phyloP scores from a whole-genome alignment of 2,113 vertebrate genomes.

The Pelvicachromis taeniatus region DNA sequence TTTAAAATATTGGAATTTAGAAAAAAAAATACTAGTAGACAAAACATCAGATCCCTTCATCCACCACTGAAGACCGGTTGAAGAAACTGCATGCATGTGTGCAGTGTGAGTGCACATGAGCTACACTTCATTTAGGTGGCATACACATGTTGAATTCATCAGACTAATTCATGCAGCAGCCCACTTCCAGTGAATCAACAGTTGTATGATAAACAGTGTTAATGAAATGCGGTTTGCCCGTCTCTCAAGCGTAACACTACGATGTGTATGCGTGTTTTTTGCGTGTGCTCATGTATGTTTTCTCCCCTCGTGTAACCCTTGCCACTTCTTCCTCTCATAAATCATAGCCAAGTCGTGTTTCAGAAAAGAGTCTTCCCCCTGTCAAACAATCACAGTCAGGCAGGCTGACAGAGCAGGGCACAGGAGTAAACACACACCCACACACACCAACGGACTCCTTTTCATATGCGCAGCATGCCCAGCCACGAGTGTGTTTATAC shows the following conservation, averaged over 20 bases:
- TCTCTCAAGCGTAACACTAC: background rate
- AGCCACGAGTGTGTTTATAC: constrained; percentile 37
- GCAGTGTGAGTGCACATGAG: background rate
- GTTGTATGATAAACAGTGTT: constrained; percentile 38
- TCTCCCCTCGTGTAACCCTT: constrained; percentile 25
- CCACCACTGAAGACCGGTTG: background rate
- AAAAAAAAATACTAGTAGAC: background rate
- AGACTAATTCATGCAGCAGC: constrained; percentile 21
- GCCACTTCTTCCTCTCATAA: constrained; percentile 61
- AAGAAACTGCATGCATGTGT: background rate
- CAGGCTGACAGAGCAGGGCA: constrained; percentile 20
- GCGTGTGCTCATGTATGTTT: constrained; percentile 21
- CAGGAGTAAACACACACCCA: constrained; percentile 28
- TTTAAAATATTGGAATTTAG: background rate
- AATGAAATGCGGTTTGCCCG: constrained; percentile 26
- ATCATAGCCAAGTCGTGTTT: constrained; percentile 46
- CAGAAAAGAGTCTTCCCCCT: constrained; percentile 28
- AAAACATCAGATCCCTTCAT: background rate
- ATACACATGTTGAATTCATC: constrained; percentile 26
- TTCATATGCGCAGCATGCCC: constrained; percentile 18
- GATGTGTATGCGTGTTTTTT: background rate
- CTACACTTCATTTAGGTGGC: constrained; percentile 1
- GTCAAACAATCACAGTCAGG: constrained; percentile 54
- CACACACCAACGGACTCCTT: constrained; percentile 8
- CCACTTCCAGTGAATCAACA: background rate